Conservation (phyloP, 2,113 vertebrate genomes). For the Todiramphus chloris region DNA sequence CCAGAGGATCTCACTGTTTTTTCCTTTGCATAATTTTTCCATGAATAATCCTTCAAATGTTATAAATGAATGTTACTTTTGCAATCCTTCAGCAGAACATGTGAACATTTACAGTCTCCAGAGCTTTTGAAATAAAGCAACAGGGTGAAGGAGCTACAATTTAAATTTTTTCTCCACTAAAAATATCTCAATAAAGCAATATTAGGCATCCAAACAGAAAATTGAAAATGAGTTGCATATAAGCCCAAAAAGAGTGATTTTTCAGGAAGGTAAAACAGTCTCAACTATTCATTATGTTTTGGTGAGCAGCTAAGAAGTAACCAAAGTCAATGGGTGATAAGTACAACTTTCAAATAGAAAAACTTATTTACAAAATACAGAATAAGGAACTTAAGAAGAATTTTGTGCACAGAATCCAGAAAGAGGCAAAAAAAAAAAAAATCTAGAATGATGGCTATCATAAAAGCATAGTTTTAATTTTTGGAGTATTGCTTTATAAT, state of each 20-base stretch:
- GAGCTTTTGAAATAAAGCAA: slow-evolving; percentile 34
- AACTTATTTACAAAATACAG: neutral
- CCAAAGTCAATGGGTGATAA: slow-evolving; percentile 16
- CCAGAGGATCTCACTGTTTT: slow-evolving; percentile 77
- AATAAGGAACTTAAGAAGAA: neutral
- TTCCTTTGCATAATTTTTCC: slow-evolving; percentile 83
- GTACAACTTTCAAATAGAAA: slow-evolving; percentile 21
- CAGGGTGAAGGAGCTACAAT: slow-evolving; percentile 55
- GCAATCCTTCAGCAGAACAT: slow-evolving; percentile 74
- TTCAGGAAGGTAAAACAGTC: neutral
- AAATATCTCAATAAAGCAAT: slow-evolving; percentile 30
- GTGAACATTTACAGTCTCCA: slow-evolving; percentile 70
- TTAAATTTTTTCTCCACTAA: slow-evolving; percentile 35
- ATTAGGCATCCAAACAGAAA: neutral
- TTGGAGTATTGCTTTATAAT: neutral
- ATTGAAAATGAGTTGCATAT: neutral
- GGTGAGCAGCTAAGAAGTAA: slow-evolving; percentile 9
- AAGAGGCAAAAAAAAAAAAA: neutral
- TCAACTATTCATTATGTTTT: neutral
- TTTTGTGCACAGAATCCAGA: neutral
- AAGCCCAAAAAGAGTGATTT: neutral
- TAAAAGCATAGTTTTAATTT: neutral
- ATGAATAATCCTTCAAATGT: slow-evolving; percentile 80
- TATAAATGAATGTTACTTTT: slow-evolving; percentile 76
- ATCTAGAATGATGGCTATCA: neutral